Evolutionary conservation across 2,113 vertebrate genomes (phyloP).

Genomic region (Tragulus kanchil): DNA sequence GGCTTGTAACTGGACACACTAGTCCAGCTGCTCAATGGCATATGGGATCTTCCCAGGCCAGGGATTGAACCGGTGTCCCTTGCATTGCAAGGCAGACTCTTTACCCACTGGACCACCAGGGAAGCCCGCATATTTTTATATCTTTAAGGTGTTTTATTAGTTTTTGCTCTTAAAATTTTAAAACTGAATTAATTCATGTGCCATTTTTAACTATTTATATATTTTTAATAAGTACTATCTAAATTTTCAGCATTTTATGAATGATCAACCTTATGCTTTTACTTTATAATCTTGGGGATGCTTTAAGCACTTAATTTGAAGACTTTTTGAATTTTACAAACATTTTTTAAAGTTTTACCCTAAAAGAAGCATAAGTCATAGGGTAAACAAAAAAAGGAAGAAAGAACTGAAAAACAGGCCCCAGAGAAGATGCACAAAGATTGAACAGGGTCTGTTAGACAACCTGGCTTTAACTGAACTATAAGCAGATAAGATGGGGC

Average conservation of each 20-base stretch:
- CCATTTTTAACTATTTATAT: not conserved
- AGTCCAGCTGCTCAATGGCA: no score
- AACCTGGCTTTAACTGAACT: not conserved
- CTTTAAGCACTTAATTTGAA: conserved; percentile 17
- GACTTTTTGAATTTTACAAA: conserved; percentile 22
- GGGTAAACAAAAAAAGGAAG: not conserved
- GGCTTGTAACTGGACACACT: no score
- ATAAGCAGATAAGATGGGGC: not conserved
- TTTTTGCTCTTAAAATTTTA: not conserved
- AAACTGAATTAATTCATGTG: not conserved
- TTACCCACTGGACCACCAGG: no score
- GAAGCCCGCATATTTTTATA: not conserved
- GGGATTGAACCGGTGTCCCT: no score
- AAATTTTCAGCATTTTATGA: not conserved
- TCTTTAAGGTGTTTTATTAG: not conserved
- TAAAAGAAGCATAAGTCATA: not conserved
- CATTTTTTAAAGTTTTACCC: not conserved
- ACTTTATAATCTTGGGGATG: conserved; percentile 6
- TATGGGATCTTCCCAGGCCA: no score
- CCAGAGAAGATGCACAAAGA: not conserved
- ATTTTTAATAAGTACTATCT: conserved; percentile 1
- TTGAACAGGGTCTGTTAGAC: not conserved
- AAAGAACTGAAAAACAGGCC: not conserved
- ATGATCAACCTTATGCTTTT: not conserved
- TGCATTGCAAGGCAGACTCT: no score